Evolutionary conservation across 2,888 invertebrate species (phyloP), one percentile per base, ranked within the genome.

Genomic region (Strigamia maritima): DNA sequence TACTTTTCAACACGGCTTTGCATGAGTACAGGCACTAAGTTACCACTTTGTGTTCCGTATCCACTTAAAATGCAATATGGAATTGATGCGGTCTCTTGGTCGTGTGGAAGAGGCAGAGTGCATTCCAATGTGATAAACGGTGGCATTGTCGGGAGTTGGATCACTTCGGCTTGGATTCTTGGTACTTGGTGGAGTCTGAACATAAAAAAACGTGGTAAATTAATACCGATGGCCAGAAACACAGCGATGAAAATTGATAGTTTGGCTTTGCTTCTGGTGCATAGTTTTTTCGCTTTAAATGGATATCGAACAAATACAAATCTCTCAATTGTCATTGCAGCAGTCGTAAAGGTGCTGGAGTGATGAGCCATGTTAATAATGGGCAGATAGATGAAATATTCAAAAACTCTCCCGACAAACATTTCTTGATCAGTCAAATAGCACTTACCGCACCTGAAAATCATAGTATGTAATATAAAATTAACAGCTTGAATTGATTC

Each of bases 281-380:
- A 78, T 12, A 78, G 65, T 16, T 31, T 31, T 40, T 44, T 38
- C 19, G 78, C 78, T 31, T n/a, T 19, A 28, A 78, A 65, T 12
- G 78, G 78, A 31, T 24, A 78, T 1, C 78, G 78, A 19, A 78
- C 78, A 22, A 78, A 78, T 19, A 78, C n/a, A 22, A 78, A 78
- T 19, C 78, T 26, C 38, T 78, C 78, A 10, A 78, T 65, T 2
- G 78, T 78, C 65, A 78, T 65, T 19, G 78, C 78, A 2, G 65
- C n/a, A 10, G 78, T 70, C 7, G 70, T 31, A 19, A 78, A 78
- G 10, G 35, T 24, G 22, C 78, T 78, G 8, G 35, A 38, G 40
- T 70, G n/a, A 12, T 19, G 28, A n/a, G 78, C 78, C 65, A 78
- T 78, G 70, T 78, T 78, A 2, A 65, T 70, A n/a, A 78, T 14